phyloP scores from a whole-genome alignment of 1,140 invertebrate genomes.

The Zophobas atratus region DNA sequence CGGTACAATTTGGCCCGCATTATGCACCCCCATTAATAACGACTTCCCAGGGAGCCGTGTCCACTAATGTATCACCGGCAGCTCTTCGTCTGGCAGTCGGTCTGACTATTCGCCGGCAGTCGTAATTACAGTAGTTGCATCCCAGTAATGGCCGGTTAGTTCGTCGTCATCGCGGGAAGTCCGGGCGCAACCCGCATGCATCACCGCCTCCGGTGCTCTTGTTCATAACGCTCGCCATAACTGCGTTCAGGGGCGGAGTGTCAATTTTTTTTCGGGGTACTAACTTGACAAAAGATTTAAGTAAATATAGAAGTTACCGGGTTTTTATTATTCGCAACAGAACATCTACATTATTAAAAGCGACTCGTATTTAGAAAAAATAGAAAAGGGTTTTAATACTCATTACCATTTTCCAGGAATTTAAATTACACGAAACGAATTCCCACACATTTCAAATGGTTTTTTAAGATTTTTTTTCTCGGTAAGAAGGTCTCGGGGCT shows the following conservation, averaged over 20 bases:
- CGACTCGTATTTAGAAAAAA: no score
- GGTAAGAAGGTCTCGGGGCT: no score
- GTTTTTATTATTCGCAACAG: neutral
- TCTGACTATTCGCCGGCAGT: constrained; percentile 41
- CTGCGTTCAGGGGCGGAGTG: constrained; percentile 8
- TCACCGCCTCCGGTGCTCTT: constrained; percentile 40
- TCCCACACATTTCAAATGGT: no score
- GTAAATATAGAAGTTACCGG: neutral
- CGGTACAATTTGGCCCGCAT: neutral
- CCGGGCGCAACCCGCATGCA: constrained; percentile 48
- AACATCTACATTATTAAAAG: no score
- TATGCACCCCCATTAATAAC: neutral
- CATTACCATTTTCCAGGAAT: no score
- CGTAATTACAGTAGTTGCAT: constrained; percentile 45
- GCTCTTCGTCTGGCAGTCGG: constrained; percentile 8
- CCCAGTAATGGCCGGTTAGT: constrained; percentile 43
- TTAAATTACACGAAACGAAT: no score
- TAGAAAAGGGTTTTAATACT: no score
- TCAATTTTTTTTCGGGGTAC: constrained; percentile 47
- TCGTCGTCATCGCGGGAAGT: constrained; percentile 46
- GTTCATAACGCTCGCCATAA: constrained; percentile 51
- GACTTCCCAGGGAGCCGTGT: constrained; percentile 4
- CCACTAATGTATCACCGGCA: constrained; percentile 11
- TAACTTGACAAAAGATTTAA: no score
- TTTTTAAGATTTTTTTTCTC: no score